Percentiles rank a stretch among this genome's conserved stretches.
phyloP scores from a whole-genome alignment of 1,140 invertebrate genomes.

The Drosophila virilis region DNA sequence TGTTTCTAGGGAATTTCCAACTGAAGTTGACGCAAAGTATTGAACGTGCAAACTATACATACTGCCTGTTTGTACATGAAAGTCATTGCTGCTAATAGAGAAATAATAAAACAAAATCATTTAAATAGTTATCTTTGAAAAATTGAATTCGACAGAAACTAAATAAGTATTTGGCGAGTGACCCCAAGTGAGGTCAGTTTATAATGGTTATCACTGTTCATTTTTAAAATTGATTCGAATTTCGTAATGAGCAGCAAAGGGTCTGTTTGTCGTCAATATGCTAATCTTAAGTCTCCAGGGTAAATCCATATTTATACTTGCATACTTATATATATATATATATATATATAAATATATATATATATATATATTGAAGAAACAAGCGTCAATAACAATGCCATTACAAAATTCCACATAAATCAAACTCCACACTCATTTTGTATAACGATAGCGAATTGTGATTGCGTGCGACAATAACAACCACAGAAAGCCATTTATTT shows the following conservation, averaged over 20 bases:
- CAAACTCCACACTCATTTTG: conserved; percentile 1
- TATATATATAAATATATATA: neutral
- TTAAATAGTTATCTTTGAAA: neutral
- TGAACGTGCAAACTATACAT: conserved; percentile 22
- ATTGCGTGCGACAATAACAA: conserved; percentile 30
- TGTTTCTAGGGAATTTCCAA: conserved; percentile 47
- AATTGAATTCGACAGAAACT: neutral
- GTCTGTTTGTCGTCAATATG: neutral
- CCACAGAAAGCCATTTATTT: conserved; percentile 25
- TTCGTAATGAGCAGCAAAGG: neutral
- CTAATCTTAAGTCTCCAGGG: neutral
- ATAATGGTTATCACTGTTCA: neutral
- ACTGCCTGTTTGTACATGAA: conserved; percentile 9
- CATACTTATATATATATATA: neutral
- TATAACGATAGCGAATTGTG: conserved; percentile 17
- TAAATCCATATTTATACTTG: neutral
- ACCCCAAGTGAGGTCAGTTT: neutral
- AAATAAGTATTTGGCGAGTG: neutral
- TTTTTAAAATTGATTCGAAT: neutral
- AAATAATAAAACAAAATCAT: conserved; percentile 6
- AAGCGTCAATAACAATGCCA: neutral
- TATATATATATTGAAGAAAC: neutral
- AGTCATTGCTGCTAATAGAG: conserved; percentile 7
- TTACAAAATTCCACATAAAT: conserved; percentile 9
- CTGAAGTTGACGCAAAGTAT: conserved; percentile 30